A percentile compares a stretch with the other conserved stretches of the same genome.
These are phyloP conservation scores for Empis livida DNA, from an alignment of 2,888 invertebrate species.

Conservation along the genomic window DNA sequence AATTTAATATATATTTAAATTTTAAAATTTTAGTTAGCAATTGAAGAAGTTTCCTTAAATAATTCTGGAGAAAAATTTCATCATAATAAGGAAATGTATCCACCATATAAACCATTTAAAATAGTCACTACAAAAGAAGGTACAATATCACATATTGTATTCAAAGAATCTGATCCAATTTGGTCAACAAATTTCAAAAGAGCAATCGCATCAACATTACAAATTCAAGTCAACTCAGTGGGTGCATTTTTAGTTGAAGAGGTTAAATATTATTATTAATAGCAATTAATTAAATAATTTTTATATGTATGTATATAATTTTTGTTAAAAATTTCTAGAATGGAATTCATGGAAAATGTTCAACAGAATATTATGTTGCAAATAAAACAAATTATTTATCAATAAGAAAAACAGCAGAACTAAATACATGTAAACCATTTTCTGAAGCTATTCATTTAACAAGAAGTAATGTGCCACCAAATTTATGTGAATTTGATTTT, in stretches of 20 bases:
- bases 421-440: constrained; percentile 31
- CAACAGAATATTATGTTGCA: constrained; percentile 37
- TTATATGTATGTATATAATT: background rate
- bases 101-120: constrained; percentile 35
- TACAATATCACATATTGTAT: constrained; percentile 29
- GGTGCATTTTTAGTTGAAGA: constrained; percentile 36
- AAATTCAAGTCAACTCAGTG: constrained; percentile 39
- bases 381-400: constrained; percentile 32
- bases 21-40: constrained; percentile 25
- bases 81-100: constrained; percentile 36
- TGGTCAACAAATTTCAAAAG: constrained; percentile 58
- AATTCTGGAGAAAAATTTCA: constrained; percentile 35
- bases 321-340: constrained; percentile 31
- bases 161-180: constrained; percentile 40
- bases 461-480: constrained; percentile 34
- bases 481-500: constrained; percentile 33
- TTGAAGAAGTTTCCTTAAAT: constrained; percentile 33
- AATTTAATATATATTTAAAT: background rate
- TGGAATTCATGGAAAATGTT: constrained; percentile 44
- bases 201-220: constrained; percentile 50
- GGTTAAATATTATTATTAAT: constrained; percentile 17
- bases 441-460: constrained; percentile 32
- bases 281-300: constrained; percentile 6
- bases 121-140: constrained; percentile 27
- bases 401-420: constrained; percentile 33